Base-by-base conservation (phyloP, 2,888 invertebrate species). In the Dynastes grantii region DNA sequence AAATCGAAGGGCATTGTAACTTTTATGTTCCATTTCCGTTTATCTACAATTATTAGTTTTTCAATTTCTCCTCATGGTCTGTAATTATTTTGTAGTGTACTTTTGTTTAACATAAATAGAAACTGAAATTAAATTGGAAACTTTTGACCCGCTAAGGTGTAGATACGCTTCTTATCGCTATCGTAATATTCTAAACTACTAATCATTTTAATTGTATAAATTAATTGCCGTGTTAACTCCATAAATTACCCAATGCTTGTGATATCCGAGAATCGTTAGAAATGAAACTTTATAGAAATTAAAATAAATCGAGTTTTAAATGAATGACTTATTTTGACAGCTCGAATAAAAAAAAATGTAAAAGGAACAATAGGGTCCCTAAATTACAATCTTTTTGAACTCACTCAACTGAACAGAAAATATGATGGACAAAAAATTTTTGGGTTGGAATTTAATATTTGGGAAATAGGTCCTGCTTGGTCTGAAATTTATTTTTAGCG, bases 171-270 rank as follows among this genome's bases (percentile, higher is more conserved):
- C 6, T 16, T n/a, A 55, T 40, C 45, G 22, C 45, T 45, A 49
- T 75, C 13, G 2, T 11, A 32, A 32, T 71, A 55, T n/a, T 32
- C 8, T 71, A 55, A 37, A 32, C 16, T 40, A 40, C 58, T 73
- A 22, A 73, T 73, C 29, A 75, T 63, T 55, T 73, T 61, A 75
- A 75, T 75, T 75, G 45, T 61, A 75, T 61, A 75, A 75, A 61
- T 75, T 61, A 75, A 75, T 75, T 75, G 55, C 37, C 45, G 29
- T n/a, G 51, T 6, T 51, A 68, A 51, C 32, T 68, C 29, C 51
- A 27, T 49, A 5, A 49, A 8, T 22, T 40, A n/a, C 37, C 3
- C 11, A 22, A 4, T 45, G 65, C 4, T 29, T 11, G 13, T 32
- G 29, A 29, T 49, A 8, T 58, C 8, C 55, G 55, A 8, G 0